Conservation (phyloP, 1,140 invertebrate genomes). For the Drosophila leontia region DNA sequence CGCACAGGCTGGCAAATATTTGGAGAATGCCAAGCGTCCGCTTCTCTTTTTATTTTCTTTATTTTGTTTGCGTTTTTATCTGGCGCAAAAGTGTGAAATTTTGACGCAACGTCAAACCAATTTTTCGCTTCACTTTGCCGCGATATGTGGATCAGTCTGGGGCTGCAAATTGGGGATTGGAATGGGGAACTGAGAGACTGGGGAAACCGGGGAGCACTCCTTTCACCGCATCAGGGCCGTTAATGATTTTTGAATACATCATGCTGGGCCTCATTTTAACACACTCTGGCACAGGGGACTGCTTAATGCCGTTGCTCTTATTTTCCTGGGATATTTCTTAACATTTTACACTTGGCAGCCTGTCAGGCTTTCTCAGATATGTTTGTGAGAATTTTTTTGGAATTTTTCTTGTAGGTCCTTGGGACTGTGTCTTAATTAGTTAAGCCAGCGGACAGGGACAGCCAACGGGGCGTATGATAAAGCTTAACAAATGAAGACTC, state of each 20-base stretch:
- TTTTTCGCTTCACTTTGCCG: slow-evolving; percentile 73
- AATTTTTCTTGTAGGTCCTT: slow-evolving; percentile 20
- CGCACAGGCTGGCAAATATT: slow-evolving; percentile 67
- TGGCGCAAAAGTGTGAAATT: slow-evolving; percentile 78
- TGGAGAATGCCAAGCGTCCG: slow-evolving; percentile 54
- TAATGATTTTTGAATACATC: slow-evolving; percentile 79
- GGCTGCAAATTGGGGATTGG: slow-evolving; percentile 5
- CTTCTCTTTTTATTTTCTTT: slow-evolving; percentile 9
- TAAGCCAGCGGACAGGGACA: slow-evolving; percentile 50
- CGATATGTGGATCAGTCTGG: slow-evolving; percentile 71
- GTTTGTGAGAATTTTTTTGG: slow-evolving; percentile 12
- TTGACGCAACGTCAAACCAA: slow-evolving; percentile 80
- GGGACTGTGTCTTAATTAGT: slow-evolving; percentile 72
- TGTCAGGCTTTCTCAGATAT: slow-evolving; percentile 40
- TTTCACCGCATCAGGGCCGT: slow-evolving; percentile 43
- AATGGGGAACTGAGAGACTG: slow-evolving; percentile 6
- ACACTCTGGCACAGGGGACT: slow-evolving; percentile 22
- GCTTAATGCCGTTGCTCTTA: slow-evolving; percentile 21
- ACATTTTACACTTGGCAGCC: slow-evolving; percentile 49
- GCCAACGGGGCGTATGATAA: slow-evolving; percentile 20
- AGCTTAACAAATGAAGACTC: background rate
- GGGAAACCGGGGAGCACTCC: slow-evolving; percentile 28
- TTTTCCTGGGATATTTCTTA: slow-evolving; percentile 17
- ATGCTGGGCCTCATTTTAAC: slow-evolving; percentile 68
- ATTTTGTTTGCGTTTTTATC: slow-evolving; percentile 64